phyloP scores from a whole-genome alignment of 2,888 invertebrate species.

The Oxyteleia sp. region DNA sequence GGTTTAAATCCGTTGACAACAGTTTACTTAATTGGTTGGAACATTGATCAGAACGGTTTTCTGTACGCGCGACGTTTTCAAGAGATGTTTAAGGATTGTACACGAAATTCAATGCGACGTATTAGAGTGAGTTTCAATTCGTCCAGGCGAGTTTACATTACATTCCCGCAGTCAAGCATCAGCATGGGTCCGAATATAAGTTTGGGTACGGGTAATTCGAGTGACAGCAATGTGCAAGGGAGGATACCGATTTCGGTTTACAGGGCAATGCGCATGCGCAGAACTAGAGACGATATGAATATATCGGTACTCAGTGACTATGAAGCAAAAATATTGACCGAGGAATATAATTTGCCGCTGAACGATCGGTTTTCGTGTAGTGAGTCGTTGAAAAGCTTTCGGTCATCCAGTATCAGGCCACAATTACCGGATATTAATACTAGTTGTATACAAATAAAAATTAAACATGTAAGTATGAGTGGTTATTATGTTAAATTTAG shows the following conservation, averaged over 20 bases:
- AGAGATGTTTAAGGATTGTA: constrained; percentile 88
- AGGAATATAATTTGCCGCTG: too few species aligned
- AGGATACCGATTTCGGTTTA: constrained; percentile 87
- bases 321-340: constrained; percentile 70
- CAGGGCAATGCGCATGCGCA: constrained; percentile 91
- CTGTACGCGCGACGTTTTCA: constrained; percentile 91
- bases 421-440: constrained; percentile 89
- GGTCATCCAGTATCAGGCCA: background rate
- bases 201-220: background rate
- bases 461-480: constrained; percentile 82
- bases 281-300: constrained; percentile 85
- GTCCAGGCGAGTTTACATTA: constrained; percentile 90
- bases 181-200: background rate
- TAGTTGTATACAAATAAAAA: constrained; percentile 88
- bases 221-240: constrained; percentile 77
- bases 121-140: constrained; percentile 87
- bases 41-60: constrained; percentile 90
- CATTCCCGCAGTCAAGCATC: constrained; percentile 27
- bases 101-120: constrained; percentile 74
- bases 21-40: constrained; percentile 89
- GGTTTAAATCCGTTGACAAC: constrained; percentile 94
- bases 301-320: constrained; percentile 88
- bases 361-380: too few species aligned
- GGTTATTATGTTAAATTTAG: too few species aligned
- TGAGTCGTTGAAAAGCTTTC: too few species aligned